Percentiles rank a stretch among this genome's conserved stretches.
Conservation (phyloP, 2,888 invertebrate genomes). For the Clusia tigrina region DNA sequence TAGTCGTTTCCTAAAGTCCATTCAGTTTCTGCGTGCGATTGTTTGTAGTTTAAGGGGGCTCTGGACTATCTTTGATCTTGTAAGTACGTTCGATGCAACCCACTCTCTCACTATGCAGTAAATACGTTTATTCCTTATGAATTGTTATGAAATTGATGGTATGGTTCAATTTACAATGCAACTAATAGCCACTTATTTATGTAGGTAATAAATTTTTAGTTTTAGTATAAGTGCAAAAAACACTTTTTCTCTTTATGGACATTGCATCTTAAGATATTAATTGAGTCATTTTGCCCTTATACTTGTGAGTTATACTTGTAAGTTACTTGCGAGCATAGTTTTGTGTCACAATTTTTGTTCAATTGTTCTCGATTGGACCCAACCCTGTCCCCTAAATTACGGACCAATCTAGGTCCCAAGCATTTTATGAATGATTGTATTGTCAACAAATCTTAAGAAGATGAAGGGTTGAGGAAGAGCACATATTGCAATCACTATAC, state of each 20-base stretch:
- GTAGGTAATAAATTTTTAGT: background rate
- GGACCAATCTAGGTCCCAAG: too few species aligned
- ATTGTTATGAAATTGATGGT: background rate
- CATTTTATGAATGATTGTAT: too few species aligned
- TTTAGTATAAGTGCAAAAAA: background rate
- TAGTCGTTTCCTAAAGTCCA: background rate
- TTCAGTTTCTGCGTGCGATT: background rate
- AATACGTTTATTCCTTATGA: background rate
- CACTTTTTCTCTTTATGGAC: background rate
- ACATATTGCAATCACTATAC: too few species aligned
- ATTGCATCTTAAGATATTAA: too few species aligned
- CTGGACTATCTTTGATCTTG: slow-evolving; percentile 23
- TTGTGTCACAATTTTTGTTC: too few species aligned
- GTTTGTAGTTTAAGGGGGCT: background rate
- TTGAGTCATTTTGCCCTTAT: too few species aligned
- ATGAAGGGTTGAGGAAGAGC: too few species aligned
- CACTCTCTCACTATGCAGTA: slow-evolving; percentile 17
- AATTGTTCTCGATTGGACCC: too few species aligned
- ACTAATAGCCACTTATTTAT: background rate
- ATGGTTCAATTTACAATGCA: background rate
- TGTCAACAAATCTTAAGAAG: too few species aligned
- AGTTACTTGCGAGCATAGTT: too few species aligned
- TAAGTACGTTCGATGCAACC: slow-evolving; percentile 23
- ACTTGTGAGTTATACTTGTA: too few species aligned
- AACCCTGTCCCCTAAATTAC: too few species aligned